Conservation (phyloP, 1,140 invertebrate genomes). For the Drosophila prosaltans region DNA sequence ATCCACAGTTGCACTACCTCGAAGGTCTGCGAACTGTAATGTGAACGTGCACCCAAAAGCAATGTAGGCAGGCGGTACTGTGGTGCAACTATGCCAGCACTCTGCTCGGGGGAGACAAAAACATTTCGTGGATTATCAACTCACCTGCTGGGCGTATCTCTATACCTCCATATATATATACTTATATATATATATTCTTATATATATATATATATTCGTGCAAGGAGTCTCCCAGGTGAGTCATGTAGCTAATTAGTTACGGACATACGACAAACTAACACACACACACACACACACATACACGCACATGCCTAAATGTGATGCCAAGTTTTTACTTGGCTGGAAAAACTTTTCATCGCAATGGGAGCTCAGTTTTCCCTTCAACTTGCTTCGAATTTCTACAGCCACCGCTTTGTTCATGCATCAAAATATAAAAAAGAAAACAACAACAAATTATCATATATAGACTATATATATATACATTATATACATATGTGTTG, state of each 20-base stretch:
- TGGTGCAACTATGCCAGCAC: background rate
- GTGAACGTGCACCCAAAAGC: slow-evolving; percentile 2
- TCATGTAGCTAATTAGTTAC: slow-evolving; percentile 79
- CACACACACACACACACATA: slow-evolving; percentile 8
- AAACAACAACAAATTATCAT: too few species aligned
- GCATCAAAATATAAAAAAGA: slow-evolving; percentile 45
- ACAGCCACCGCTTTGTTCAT: background rate
- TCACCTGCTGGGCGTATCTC: slow-evolving; percentile 24
- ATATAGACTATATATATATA: too few species aligned
- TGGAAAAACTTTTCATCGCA: slow-evolving; percentile 55
- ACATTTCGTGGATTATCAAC: slow-evolving; percentile 67
- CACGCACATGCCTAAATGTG: slow-evolving; percentile 5
- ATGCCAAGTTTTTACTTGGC: slow-evolving; percentile 43
- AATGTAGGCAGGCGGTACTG: background rate
- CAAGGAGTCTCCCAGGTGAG: slow-evolving; percentile 58
- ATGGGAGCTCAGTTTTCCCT: slow-evolving; percentile 30
- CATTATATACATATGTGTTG: too few species aligned
- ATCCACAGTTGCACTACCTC: slow-evolving; percentile 36
- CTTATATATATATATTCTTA: background rate
- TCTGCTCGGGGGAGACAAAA: slow-evolving; percentile 45
- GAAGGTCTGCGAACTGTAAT: slow-evolving; percentile 1
- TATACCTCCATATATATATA: background rate
- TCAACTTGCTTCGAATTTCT: too few species aligned
- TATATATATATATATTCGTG: background rate
- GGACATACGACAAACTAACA: slow-evolving; percentile 63